Conservation (phyloP, 2,113 vertebrate species). For the Harpagus bidentatus region DNA sequence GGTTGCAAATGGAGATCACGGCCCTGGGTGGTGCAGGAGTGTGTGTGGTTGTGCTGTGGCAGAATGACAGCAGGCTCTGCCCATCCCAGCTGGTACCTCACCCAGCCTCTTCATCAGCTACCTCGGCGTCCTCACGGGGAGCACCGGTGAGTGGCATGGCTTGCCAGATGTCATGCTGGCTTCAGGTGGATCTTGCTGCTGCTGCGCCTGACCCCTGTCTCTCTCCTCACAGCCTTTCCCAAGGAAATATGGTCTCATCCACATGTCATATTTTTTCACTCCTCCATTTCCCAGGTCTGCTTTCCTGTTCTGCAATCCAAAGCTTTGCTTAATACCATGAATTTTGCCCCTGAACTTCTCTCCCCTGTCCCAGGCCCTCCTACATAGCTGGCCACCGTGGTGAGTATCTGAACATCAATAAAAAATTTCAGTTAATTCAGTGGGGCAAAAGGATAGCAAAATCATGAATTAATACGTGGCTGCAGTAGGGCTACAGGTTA, state of each 20-base stretch:
- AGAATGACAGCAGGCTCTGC: background rate
- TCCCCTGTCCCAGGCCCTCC: background rate
- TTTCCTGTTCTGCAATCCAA: background rate
- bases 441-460: background rate
- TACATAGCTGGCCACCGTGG: background rate
- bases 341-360: background rate
- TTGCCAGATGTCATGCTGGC: background rate
- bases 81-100: background rate
- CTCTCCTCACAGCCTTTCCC: background rate
- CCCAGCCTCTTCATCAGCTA: background rate
- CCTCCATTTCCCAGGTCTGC: background rate
- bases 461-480: background rate
- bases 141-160: no score
- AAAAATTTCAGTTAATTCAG: background rate
- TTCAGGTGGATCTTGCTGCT: background rate
- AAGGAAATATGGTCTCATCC: background rate
- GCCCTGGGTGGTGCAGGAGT: no score
- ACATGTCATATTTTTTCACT: background rate
- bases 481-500: background rate
- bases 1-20: background rate
- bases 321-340: background rate
- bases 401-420: rapidly evolving
- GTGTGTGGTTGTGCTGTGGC: background rate
- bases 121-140: background rate
- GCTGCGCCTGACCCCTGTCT: background rate